phyloP scores from a whole-genome alignment of 2,888 invertebrate species.

The Stramonita haemastoma region DNA sequence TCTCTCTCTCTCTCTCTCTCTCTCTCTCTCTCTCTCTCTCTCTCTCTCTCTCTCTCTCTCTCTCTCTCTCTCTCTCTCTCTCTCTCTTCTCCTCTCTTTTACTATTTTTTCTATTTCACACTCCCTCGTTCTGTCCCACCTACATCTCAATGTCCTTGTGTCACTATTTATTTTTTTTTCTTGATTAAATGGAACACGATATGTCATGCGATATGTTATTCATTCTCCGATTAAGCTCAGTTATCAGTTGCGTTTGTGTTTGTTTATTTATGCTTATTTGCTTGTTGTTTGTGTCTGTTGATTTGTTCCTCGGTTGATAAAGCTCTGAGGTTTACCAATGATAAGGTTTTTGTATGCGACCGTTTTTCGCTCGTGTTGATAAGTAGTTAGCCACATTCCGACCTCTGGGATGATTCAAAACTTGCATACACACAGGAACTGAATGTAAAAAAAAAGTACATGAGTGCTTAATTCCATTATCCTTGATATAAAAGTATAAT shows the following conservation, averaged over 20 bases:
- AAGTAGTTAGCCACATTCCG: no score
- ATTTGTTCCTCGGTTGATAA: no score
- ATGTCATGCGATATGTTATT: background rate
- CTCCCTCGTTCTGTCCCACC: background rate
- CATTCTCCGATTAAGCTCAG: background rate
- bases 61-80: background rate
- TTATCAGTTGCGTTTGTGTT: background rate
- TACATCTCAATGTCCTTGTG: background rate
- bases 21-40: background rate
- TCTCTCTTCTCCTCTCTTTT: background rate
- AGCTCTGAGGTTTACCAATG: no score
- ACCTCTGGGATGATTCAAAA: no score
- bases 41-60: background rate
- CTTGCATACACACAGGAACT: no score
- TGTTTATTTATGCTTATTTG: background rate
- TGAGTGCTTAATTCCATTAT: no score
- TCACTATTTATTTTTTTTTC: background rate
- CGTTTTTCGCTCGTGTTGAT: no score
- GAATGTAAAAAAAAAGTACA: no score
- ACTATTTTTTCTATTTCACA: background rate
- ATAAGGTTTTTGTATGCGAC: no score
- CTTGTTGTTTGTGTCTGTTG: no score
- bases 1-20: background rate
- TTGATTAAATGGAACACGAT: background rate
- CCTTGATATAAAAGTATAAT: no score